Evolutionary conservation across 2,888 invertebrate genomes (phyloP), one percentile per base, ranked within the genome.

Genomic region (Tipula lateralis): DNA sequence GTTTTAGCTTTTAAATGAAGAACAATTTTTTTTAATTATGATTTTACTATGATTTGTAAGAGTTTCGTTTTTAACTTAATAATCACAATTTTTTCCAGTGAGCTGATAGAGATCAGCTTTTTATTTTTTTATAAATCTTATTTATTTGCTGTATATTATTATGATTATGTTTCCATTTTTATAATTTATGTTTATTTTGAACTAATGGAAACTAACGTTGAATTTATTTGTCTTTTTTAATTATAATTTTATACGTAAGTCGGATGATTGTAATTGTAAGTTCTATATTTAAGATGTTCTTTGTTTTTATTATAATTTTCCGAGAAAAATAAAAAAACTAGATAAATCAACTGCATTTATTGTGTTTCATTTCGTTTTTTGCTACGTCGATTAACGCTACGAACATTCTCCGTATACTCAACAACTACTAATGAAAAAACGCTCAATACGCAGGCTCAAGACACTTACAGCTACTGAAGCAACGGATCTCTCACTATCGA

Each of bases 81-180:
- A 24, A 66, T 66, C 66, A 66, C 66, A 66, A 66, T 66, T 66
- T 50, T 66, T 66, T n/a, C 66, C 66, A 66, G 66, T 66, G n/a
- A 66, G 66, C 66, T 66, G 36, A 36, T 36, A 5, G 9, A n/a
- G n/a, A n/a, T n/a, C 2, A 66, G 66, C 66, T 66, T 66, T 66
- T 66, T 24, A 24, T 9, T 66, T 66, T 66, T 66, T 66, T 19
- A 66, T 66, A 66, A 24, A 24, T 66, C 66, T 66, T 9, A 66
- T 66, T 66, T 66, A 66, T 66, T 66, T 66, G 19, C 24, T 66
- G 66, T 66, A 66, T 66, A 66, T 66, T 66, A 24, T 66, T 66
- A 66, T 66, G 44, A 24, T 66, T 50, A 50, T 66, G 66, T 66
- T 66, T n/a, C 13, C 66, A 66, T 24, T 66, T 44, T n/a, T 66